Percentiles rank a stretch among this genome's conserved stretches.
Conservation (phyloP, 1,140 invertebrate genomes). For the Papilio machaon region DNA sequence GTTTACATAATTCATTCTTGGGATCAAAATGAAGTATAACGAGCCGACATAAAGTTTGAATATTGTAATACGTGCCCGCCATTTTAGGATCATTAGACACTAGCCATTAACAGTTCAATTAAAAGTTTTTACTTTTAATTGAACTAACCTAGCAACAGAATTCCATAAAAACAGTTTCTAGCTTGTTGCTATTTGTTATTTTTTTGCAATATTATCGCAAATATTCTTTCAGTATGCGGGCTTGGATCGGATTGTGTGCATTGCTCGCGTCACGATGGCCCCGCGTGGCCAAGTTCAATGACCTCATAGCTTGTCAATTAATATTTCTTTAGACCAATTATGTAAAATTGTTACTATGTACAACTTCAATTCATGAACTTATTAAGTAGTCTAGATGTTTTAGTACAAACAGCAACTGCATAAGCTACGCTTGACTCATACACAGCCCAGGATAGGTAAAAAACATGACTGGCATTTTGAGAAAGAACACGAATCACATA, state of each 20-base stretch:
- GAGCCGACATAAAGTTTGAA: too few species aligned
- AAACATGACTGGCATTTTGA: background rate
- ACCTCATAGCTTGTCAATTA: background rate
- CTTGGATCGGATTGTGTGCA: conserved; percentile 1
- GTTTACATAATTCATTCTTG: too few species aligned
- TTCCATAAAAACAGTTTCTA: conserved; percentile 1
- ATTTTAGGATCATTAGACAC: background rate
- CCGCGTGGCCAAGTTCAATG: conserved; percentile 28
- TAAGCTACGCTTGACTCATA: too few species aligned
- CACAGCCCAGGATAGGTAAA: too few species aligned
- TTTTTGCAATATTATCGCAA: conserved; percentile 17
- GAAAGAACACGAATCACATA: background rate
- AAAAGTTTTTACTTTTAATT: too few species aligned
- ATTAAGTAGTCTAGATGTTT: too few species aligned
- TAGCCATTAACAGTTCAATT: background rate
- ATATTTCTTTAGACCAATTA: background rate
- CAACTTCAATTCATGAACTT: too few species aligned
- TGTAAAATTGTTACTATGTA: background rate
- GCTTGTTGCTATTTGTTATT: background rate
- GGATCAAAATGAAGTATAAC: too few species aligned
- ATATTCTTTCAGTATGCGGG: conserved; percentile 24
- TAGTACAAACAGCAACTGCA: too few species aligned
- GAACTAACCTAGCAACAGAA: background rate
- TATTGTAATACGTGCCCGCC: too few species aligned
- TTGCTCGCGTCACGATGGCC: background rate